Conservation (phyloP, 2,888 invertebrate genomes). For the Ceratothoa steindachneri region DNA sequence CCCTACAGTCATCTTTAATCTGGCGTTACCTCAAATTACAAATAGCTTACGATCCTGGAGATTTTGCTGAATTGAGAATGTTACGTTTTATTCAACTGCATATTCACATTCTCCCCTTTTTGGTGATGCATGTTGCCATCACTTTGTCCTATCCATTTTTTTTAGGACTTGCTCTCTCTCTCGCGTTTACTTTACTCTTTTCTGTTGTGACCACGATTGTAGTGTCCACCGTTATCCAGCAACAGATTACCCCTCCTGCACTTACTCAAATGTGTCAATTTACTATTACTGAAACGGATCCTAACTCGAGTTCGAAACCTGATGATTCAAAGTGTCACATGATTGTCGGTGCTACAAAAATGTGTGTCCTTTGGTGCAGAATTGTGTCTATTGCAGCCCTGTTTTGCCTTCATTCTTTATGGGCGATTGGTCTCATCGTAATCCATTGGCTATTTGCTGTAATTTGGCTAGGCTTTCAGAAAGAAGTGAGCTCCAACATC, state of each 20-base stretch:
- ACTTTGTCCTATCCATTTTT: constrained; percentile 8
- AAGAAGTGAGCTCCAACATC: constrained; percentile 21
- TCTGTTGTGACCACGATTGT: constrained; percentile 29
- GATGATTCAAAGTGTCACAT: constrained; percentile 30
- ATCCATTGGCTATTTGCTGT: constrained; percentile 36
- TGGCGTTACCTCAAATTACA: constrained; percentile 41
- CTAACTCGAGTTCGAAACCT: constrained; percentile 19
- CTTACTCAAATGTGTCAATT: constrained; percentile 35
- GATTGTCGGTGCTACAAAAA: constrained; percentile 38
- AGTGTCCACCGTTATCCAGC: constrained; percentile 32
- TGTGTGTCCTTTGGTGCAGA: constrained; percentile 39
- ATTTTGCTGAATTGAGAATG: constrained; percentile 41
- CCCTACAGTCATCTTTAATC: constrained; percentile 32
- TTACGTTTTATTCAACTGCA: constrained; percentile 42
- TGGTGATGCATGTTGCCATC: constrained; percentile 36
- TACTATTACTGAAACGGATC: constrained; percentile 17
- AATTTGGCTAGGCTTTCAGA: constrained; percentile 37
- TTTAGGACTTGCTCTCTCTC: constrained; percentile 16
- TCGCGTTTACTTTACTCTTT: constrained; percentile 30
- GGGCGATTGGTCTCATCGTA: constrained; percentile 27
- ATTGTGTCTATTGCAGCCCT: constrained; percentile 40
- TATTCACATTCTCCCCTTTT: constrained; percentile 41
- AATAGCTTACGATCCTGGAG: constrained; percentile 40
- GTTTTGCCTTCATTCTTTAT: constrained; percentile 29
- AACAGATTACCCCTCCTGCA: constrained; percentile 34